These are phyloP conservation scores for Microcebus murinus DNA, from an alignment of 2,113 vertebrate species.

Conservation along the genomic window DNA sequence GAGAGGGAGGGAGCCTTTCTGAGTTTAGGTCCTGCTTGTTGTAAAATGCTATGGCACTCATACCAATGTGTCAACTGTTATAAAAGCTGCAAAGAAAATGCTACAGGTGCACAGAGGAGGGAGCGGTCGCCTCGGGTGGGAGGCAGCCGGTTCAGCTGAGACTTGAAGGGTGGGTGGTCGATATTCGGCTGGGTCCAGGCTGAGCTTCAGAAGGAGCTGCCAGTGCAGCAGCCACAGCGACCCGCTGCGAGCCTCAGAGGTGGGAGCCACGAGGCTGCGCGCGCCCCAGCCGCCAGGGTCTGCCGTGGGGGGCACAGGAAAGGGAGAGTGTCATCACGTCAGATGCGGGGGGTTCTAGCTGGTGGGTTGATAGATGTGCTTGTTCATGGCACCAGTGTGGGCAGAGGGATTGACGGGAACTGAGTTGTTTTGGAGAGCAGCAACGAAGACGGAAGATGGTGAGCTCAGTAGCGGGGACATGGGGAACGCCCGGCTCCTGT, in stretches of 20 bases:
- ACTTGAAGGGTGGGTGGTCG: no score
- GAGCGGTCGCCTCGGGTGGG: no score
- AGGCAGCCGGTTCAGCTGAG: neutral
- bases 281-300: fast-evolving
- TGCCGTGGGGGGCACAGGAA: fast-evolving
- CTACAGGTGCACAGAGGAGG: neutral
- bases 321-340: neutral
- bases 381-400: neutral
- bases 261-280: fast-evolving
- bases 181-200: fast-evolving
- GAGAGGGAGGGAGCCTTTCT: no score
- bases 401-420: neutral
- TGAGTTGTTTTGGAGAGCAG: neutral
- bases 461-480: neutral
- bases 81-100: neutral
- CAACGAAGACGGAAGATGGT: fast-evolving
- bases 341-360: neutral
- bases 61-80: neutral
- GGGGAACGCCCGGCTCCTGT: no score
- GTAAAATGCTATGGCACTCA: fast-evolving
- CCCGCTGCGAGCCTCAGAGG: fast-evolving
- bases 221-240: no score
- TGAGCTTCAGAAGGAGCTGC: neutral
- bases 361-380: neutral
- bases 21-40: neutral